Percentiles rank a stretch among this genome's conserved stretches.
Conservation (phyloP, 2,888 invertebrate species). For the Andrena hattorfiana region DNA sequence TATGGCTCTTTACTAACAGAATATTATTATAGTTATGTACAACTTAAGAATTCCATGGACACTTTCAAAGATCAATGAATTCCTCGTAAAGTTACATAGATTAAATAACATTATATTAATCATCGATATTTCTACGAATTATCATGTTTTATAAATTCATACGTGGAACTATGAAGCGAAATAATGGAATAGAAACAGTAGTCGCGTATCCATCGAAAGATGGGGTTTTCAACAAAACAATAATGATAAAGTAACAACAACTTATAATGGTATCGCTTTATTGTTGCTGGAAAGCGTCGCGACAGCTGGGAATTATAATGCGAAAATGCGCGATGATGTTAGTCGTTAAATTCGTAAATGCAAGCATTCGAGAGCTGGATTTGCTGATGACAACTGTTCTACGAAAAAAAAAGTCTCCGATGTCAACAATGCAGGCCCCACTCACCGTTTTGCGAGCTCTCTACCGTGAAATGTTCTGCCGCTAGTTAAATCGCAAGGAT, state of each 20-base stretch:
- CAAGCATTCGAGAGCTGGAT: neutral
- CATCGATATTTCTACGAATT: neutral
- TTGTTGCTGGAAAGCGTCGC: neutral
- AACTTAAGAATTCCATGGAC: neutral
- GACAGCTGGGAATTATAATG: neutral
- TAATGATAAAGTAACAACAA: constrained; percentile 23
- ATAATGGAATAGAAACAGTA: constrained; percentile 18
- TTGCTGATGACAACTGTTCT: constrained; percentile 45
- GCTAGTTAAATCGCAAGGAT: constrained; percentile 16
- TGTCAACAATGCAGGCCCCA: constrained; percentile 68
- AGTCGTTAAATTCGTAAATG: constrained; percentile 5
- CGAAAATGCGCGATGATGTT: neutral
- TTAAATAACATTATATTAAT: neutral
- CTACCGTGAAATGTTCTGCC: constrained; percentile 43
- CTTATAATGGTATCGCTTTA: constrained; percentile 12
- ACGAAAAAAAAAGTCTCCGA: constrained; percentile 53
- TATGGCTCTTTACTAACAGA: neutral
- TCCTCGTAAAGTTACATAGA: neutral
- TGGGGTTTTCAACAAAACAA: constrained; percentile 12
- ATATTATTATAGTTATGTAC: neutral
- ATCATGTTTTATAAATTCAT: neutral
- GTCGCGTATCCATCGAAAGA: constrained; percentile 1
- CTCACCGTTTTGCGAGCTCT: constrained; percentile 54
- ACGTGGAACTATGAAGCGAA: neutral
- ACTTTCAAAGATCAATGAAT: neutral